Conservation (phyloP, 2,888 invertebrate genomes). For the Molorchus minor region DNA sequence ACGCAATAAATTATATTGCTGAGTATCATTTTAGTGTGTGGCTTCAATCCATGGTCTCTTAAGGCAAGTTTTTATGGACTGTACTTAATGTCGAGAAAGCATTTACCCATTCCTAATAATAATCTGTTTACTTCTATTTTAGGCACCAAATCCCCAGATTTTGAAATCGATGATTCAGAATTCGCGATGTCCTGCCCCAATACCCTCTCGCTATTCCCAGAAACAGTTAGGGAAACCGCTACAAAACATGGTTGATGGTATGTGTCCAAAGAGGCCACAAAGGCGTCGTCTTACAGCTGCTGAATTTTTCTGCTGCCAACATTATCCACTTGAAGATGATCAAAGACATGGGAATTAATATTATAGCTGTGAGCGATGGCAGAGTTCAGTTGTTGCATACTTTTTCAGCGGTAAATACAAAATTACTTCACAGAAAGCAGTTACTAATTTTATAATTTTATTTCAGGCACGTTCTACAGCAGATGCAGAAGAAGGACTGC, state of each 20-base stretch:
- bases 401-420: slow-evolving; percentile 78
- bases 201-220: slow-evolving; percentile 82
- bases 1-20: too few relatives aligned
- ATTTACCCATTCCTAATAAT: too few relatives aligned
- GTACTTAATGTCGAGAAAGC: too few relatives aligned
- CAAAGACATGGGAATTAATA: slow-evolving; percentile 94
- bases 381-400: slow-evolving; percentile 92
- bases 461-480: slow-evolving; percentile 82
- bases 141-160: slow-evolving; percentile 36
- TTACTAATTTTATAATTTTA: slow-evolving; percentile 1
- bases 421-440: not conserved
- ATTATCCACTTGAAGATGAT: slow-evolving; percentile 87
- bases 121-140: too few relatives aligned
- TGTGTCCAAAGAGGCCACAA: slow-evolving; percentile 73
- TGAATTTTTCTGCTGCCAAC: slow-evolving; percentile 80
- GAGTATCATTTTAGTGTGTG: too few relatives aligned
- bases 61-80: too few relatives aligned
- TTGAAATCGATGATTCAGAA: slow-evolving; percentile 70
- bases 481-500: slow-evolving; percentile 90
- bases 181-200: slow-evolving; percentile 81
- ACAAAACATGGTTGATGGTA: slow-evolving; percentile 84
- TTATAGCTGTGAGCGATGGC: slow-evolving; percentile 88
- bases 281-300: slow-evolving; percentile 73
- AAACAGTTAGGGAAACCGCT: slow-evolving; percentile 84
- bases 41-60: too few relatives aligned